These are phyloP conservation scores for Percopsis omiscomaycus DNA, from an alignment of 2,797 vertebrate genomes.

Conservation along the genomic window DNA sequence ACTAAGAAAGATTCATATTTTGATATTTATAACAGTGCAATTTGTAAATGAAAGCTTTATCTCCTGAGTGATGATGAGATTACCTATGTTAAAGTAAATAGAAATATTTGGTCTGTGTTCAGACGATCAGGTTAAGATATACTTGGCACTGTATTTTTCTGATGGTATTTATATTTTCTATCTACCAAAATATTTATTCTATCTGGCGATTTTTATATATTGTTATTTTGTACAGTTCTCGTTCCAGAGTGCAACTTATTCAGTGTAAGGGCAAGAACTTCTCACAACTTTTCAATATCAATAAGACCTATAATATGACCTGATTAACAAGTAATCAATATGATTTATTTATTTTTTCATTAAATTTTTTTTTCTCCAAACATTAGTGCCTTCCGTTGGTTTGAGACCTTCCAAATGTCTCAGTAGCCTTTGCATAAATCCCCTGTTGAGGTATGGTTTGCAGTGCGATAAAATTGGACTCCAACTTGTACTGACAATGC, in stretches of 20 bases:
- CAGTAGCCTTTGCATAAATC: slow-evolving; percentile 61
- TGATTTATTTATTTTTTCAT: slow-evolving; percentile 18
- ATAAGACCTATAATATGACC: slow-evolving; percentile 5
- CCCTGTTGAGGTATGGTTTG: slow-evolving; percentile 30
- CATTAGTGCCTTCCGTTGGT: slow-evolving; percentile 52
- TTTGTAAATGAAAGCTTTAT: slow-evolving; percentile 47
- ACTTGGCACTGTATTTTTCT: slow-evolving; percentile 37
- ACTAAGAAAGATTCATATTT: slow-evolving; percentile 41
- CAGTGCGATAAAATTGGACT: slow-evolving; percentile 40
- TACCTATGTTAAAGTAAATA: slow-evolving; percentile 40
- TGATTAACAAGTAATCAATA: slow-evolving; percentile 21
- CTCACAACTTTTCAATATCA: too few relatives aligned
- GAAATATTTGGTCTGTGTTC: slow-evolving; percentile 5
- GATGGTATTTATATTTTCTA: slow-evolving; percentile 54
- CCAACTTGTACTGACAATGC: slow-evolving; percentile 24
- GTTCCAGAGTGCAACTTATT: slow-evolving; percentile 3
- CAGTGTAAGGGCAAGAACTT: slow-evolving; percentile 13
- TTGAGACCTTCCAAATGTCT: slow-evolving; percentile 41
- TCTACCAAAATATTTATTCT: slow-evolving; percentile 58
- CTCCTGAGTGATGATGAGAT: slow-evolving; percentile 26
- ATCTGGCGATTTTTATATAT: slow-evolving; percentile 20
- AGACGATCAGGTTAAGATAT: slow-evolving; percentile 12
- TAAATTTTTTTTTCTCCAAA: neutral
- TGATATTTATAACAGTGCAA: slow-evolving; percentile 39
- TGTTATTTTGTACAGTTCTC: neutral